Conservation (phyloP, 2,888 invertebrate species). For the Sisyra nigra region DNA sequence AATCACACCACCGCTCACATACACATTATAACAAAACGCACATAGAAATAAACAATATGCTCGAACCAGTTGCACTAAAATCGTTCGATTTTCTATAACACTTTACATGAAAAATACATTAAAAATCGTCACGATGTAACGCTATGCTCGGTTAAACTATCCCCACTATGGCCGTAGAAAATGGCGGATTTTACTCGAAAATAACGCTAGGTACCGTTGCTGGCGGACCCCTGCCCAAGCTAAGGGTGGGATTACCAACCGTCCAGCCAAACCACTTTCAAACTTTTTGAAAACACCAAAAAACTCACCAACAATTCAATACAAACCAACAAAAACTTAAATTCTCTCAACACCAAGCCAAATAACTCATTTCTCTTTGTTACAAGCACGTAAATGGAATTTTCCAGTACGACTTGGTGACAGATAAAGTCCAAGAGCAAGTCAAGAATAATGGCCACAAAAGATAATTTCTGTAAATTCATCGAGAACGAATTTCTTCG, state of each 20-base stretch:
- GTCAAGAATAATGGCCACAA: too few relatives aligned
- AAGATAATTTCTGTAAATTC: too few relatives aligned
- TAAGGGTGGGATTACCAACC: slow-evolving; percentile 7
- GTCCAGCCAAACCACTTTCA: too few relatives aligned
- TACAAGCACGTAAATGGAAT: too few relatives aligned
- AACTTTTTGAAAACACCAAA: too few relatives aligned
- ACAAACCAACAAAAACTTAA: too few relatives aligned
- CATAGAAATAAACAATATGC: slow-evolving; percentile 1
- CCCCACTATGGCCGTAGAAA: slow-evolving; percentile 29
- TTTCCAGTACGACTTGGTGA: too few relatives aligned
- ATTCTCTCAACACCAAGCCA: too few relatives aligned
- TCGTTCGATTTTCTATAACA: slow-evolving; percentile 1
- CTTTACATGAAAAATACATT: slow-evolving; percentile 9
- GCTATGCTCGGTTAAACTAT: slow-evolving; percentile 25
- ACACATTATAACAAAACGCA: slow-evolving; percentile 14
- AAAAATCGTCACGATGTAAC: slow-evolving; percentile 17
- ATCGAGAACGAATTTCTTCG: too few relatives aligned
- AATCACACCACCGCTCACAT: slow-evolving; percentile 21
- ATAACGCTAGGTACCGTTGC: slow-evolving; percentile 18
- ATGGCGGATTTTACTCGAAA: slow-evolving; percentile 23
- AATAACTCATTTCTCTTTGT: too few relatives aligned
- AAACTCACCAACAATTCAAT: too few relatives aligned
- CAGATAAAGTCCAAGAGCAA: too few relatives aligned
- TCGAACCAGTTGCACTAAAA: neutral
- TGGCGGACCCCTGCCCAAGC: slow-evolving; percentile 10